Evolutionary conservation across 2,797 vertebrate genomes (phyloP).

Genomic region (Crenichthys baileyi): DNA sequence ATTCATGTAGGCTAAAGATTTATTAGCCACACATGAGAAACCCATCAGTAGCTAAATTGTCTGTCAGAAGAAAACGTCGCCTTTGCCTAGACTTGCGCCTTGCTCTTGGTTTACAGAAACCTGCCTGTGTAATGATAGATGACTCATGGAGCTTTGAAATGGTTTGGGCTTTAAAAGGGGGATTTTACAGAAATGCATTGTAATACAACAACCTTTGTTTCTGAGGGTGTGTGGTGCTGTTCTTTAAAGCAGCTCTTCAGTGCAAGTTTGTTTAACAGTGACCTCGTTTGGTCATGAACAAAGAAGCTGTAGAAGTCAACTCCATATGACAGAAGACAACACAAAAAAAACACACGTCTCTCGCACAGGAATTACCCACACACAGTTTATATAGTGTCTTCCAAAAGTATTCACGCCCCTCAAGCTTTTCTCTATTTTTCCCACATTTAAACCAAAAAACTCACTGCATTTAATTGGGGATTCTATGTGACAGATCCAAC

Average conservation of each 20-base stretch:
- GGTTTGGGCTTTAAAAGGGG: conserved; percentile 9
- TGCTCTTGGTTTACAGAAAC: neutral
- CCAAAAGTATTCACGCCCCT: neutral
- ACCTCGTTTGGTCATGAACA: neutral
- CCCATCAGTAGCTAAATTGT: neutral
- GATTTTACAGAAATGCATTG: neutral
- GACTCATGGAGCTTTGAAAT: conserved; percentile 30
- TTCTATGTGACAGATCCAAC: too few species aligned
- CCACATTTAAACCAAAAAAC: neutral
- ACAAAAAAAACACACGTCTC: too few species aligned
- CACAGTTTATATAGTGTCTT: neutral
- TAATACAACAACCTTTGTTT: conserved; percentile 1
- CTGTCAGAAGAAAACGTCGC: neutral
- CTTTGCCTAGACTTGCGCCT: conserved; percentile 39
- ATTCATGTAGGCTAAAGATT: neutral
- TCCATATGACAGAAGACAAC: neutral
- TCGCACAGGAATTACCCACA: neutral
- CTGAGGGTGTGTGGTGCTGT: neutral
- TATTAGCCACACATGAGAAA: neutral
- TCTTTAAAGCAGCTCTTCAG: neutral
- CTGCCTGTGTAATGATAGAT: neutral
- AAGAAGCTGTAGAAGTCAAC: neutral
- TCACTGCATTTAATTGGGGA: neutral
- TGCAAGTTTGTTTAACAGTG: neutral
- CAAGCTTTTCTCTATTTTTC: neutral